Base-by-base conservation (phyloP, 2,888 invertebrate species). In the Cryptocheilus praepositus region DNA sequence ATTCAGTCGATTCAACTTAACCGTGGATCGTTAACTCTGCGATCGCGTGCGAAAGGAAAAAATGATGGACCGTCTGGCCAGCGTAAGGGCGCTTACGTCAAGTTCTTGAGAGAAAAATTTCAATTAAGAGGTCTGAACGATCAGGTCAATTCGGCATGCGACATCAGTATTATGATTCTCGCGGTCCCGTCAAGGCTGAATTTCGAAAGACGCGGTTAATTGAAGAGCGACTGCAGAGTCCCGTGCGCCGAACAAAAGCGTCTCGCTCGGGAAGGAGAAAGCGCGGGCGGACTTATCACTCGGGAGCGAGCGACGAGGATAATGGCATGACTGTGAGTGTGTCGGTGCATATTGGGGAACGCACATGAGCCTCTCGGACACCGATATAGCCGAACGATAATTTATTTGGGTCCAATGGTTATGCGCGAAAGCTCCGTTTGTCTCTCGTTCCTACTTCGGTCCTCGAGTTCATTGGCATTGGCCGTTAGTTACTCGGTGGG, bases 381-480 rank as follows among this genome's bases (percentile, higher is more conserved):
- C 36, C 36, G 13, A 36, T 36, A 11, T 36, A 36, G 36, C 36
- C 8, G 18, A 62, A 54, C n/a, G n/a, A 63, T 74, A 70, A 74
- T 67, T 74, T 46, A 71, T 73, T 59, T 65, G 16, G 53, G 51
- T 61, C 19, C 64, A 44, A 52, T 25, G 52, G 64, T 65, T 64
- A 58, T 58, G 57, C 65, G 57, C 21, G 28, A 51, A 43, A 64
- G 55, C 21, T 51, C 36, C 36, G 36, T 36, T 36, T 36, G 36
- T 36, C 36, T 36, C 36, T 7, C 36, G 36, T 36, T 36, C 36
- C 36, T 36, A 36, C 36, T 36, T 36, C 36, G 36, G 36, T 11
- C 36, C 21, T 7, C 45, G 56, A 53, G 71, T 74, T 79, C 72
- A 70, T 66, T 68, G 66, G 60, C 67, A 74, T 61, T 53, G 49